Base-by-base conservation (phyloP, 2,888 invertebrate genomes). In the Phorcus lineatus region DNA sequence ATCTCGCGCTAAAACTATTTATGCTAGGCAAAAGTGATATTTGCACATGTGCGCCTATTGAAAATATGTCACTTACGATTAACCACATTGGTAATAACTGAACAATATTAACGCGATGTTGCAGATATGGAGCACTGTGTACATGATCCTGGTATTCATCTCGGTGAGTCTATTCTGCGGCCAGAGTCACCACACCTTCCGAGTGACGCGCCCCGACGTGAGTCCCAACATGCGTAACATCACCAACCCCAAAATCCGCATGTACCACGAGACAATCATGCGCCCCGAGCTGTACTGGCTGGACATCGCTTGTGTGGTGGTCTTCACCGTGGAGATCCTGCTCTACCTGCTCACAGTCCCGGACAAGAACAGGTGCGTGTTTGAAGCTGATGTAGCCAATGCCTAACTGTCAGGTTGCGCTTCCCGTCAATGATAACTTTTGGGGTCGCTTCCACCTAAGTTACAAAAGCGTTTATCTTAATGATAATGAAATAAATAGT, bases 241-340 rank as follows among this genome's bases (percentile, higher is more conserved):
- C 28, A 36, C 74, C 53, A 53, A 28, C 53, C 62, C 62, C 6
- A 74, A 74, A 36, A 36, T 36, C 55, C 22, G 22, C 55, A 52
- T 77, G 57, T 77, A 55, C 40, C 57, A 77, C 19, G 57, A 17
- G 22, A 77, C 77, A 9, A 19, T 31, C 36, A 16, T 55, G 36
- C 57, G 19, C 6, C 77, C 77, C 0, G 24, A 36, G 31, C 57
- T 77, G 0, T 54, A 55, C 16, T 77, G 57, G 54, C 17, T 77
- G 19, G 77, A 77, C 13, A 55, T 77, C 13, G 36, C 57, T 19
- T 77, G 77, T 77, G 77, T 55, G 16, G 28, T 55, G 7, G n/a
- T 77, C n/a, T 77, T 77, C 36, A 77, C 77, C 31, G 4, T 77
- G 11, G 77, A 77, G 57, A 55, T 54, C 22, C 28, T 55, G 13